A percentile compares a stretch with the other conserved stretches of the same genome.
These are phyloP conservation scores for Belonocnema kinseyi DNA, from an alignment of 1,140 invertebrate genomes.

Conservation along the genomic window DNA sequence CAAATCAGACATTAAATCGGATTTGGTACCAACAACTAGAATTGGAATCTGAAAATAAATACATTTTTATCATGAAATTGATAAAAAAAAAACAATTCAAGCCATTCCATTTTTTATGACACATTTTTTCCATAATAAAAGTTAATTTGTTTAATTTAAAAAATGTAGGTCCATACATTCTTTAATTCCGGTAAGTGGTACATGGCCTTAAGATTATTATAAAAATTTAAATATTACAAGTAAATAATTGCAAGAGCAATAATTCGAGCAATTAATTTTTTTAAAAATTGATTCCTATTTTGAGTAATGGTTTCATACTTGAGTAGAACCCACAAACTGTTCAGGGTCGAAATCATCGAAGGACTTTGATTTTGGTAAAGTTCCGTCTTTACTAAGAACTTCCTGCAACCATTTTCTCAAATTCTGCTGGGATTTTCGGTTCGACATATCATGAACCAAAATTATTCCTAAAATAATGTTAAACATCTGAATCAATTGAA, in stretches of 20 bases:
- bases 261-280: neutral
- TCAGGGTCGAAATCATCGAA: conserved; percentile 91
- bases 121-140: too few species aligned
- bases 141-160: too few species aligned
- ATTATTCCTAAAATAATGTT: conserved; percentile 84
- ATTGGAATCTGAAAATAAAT: conserved; percentile 85
- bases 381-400: conserved; percentile 87
- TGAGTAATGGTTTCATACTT: conserved; percentile 68
- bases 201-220: too few species aligned
- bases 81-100: too few species aligned
- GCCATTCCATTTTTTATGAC: too few species aligned
- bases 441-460: conserved; percentile 96
- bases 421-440: conserved; percentile 96
- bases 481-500: conserved; percentile 40
- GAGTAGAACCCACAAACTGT: conserved; percentile 89
- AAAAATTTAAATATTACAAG: neutral
- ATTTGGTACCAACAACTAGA: conserved; percentile 94
- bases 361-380: conserved; percentile 67
- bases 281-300: conserved; percentile 41
- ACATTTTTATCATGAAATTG: too few species aligned
- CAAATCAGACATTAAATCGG: conserved; percentile 87
- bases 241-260: neutral
- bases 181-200: too few species aligned
- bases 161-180: too few species aligned
- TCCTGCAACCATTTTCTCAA: conserved; percentile 94